These are phyloP conservation scores for Ormyrus labotus DNA, from an alignment of 2,888 invertebrate genomes.

Conservation along the genomic window DNA sequence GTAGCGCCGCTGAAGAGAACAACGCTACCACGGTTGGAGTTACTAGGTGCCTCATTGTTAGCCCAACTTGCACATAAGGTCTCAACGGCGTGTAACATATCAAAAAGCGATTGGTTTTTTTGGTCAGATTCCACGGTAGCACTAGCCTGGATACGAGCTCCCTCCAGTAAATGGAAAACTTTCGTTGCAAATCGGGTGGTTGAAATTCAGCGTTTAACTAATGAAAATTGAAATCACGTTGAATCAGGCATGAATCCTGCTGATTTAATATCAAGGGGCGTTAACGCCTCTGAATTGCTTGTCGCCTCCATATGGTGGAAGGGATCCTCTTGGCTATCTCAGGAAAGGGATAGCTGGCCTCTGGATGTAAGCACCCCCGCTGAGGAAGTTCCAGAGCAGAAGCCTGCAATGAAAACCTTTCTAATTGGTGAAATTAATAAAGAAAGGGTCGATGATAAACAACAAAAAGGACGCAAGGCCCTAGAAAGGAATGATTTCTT, in stretches of 20 bases:
- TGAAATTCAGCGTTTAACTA: conserved; percentile 4
- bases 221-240: conserved; percentile 7
- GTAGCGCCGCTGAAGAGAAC: conserved; percentile 57
- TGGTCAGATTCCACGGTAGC: conserved; percentile 2
- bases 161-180: conserved; percentile 1
- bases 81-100: not conserved
- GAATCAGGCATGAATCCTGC: not conserved
- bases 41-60: conserved; percentile 58
- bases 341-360: not conserved
- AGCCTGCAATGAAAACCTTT: not conserved
- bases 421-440: not conserved
- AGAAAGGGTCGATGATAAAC: not conserved
- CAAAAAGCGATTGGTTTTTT: not conserved
- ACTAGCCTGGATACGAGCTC: not conserved
- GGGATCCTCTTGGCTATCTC: not conserved
- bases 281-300: not conserved
- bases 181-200: conserved; percentile 9
- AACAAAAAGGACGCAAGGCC: not conserved
- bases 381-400: not conserved
- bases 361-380: too few species aligned
- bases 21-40: conserved; percentile 60
- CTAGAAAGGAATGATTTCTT: not conserved
- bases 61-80: conserved; percentile 48
- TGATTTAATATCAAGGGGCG: conserved; percentile 1
- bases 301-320: not conserved